These are phyloP conservation scores for Hydraecia micacea DNA, from an alignment of 2,888 invertebrate species.

Conservation along the genomic window DNA sequence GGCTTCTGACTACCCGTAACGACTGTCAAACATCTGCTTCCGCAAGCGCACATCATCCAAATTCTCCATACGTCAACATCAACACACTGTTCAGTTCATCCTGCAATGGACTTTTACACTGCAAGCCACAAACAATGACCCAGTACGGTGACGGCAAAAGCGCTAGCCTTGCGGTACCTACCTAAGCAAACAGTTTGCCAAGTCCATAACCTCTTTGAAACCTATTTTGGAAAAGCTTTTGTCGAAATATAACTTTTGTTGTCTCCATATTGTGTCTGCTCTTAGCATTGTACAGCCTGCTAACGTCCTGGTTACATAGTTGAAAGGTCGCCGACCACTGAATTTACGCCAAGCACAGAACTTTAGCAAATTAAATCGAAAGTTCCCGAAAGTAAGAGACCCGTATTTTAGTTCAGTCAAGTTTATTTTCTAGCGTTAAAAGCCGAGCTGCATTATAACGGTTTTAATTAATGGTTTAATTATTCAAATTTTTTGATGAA, in stretches of 20 bases:
- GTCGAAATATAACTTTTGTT: constrained; percentile 43
- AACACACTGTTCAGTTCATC: background rate
- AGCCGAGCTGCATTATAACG: constrained; percentile 35
- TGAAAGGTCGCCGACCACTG: constrained; percentile 53
- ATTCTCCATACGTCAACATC: background rate
- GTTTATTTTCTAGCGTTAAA: constrained; percentile 50
- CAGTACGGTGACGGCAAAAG: background rate
- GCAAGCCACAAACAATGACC: constrained; percentile 13
- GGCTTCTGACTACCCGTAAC: background rate
- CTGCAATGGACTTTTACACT: background rate
- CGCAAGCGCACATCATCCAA: background rate
- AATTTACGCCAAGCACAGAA: constrained; percentile 40
- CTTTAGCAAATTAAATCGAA: constrained; percentile 54
- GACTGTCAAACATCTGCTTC: background rate
- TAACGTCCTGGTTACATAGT: constrained; percentile 39
- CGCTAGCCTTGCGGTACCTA: background rate
- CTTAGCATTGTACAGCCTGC: constrained; percentile 25
- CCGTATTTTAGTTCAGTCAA: constrained; percentile 34
- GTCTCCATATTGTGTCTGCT: constrained; percentile 10
- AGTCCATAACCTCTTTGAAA: constrained; percentile 30
- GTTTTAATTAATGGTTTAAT: constrained; percentile 54
- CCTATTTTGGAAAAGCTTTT: constrained; percentile 5
- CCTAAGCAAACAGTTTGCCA: constrained; percentile 23
- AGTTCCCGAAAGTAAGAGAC: constrained; percentile 44
- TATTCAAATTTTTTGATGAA: constrained; percentile 55